phyloP scores from a whole-genome alignment of 2,113 vertebrate genomes.

The Lipophrys pholis region DNA sequence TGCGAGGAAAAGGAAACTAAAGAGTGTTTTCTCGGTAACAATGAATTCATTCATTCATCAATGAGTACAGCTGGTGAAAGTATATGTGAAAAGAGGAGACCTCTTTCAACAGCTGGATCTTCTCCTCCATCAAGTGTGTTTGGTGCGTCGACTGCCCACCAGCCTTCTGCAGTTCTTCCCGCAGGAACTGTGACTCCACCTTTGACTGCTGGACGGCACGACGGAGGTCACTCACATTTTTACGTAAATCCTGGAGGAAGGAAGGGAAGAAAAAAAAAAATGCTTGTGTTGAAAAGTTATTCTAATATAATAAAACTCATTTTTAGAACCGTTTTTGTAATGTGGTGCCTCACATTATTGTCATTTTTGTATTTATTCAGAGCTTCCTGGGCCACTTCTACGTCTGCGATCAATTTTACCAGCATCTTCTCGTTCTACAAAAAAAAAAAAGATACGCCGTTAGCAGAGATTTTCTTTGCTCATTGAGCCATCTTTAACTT shows the following conservation, averaged over 20 bases:
- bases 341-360: constrained; percentile 68
- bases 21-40: not conserved
- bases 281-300: not conserved
- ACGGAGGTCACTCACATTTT: constrained; percentile 70
- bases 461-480: not conserved
- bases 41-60: not conserved
- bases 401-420: constrained; percentile 66
- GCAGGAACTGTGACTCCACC: constrained; percentile 73
- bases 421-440: constrained; percentile 77
- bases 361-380: constrained; percentile 73
- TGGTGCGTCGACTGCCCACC: constrained; percentile 35
- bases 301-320: not conserved
- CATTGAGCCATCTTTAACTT: not conserved
- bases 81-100: constrained; percentile 36
- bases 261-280: not conserved
- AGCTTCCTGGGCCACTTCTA: constrained; percentile 72
- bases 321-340: not conserved
- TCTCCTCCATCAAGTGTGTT: constrained; percentile 72
- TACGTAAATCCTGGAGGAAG: constrained; percentile 74
- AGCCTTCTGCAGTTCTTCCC: constrained; percentile 65
- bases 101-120: constrained; percentile 77
- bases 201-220: constrained; percentile 68
- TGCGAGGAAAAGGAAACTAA: not conserved
- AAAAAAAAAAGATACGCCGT: not conserved
- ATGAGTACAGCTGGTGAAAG: too few relatives aligned